These are phyloP conservation scores for Squalus acanthias DNA, from an alignment of 2,797 vertebrate species.

Conservation along the genomic window DNA sequence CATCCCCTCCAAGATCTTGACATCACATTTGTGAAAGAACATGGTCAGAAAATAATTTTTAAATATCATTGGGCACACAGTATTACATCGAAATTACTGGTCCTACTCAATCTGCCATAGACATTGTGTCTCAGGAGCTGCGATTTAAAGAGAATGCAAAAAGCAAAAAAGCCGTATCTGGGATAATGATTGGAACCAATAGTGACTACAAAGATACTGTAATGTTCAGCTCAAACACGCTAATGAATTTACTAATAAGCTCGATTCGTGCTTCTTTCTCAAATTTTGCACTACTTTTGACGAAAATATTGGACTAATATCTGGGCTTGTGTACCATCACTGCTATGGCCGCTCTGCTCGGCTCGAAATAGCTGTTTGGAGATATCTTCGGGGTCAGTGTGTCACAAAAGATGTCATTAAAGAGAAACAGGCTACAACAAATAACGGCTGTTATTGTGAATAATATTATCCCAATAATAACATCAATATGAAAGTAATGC, in stretches of 20 bases:
- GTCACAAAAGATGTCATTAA: not conserved
- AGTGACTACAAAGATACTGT: too few relatives aligned
- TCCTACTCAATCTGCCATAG: not conserved
- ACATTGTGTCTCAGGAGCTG: not conserved
- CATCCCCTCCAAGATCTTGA: too few relatives aligned
- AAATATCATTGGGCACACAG: not conserved
- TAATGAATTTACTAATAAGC: not conserved
- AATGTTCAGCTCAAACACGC: not conserved
- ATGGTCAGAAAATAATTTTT: not conserved
- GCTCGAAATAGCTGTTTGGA: not conserved
- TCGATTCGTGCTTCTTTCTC: not conserved
- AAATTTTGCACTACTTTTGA: too few relatives aligned
- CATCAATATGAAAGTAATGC: not conserved
- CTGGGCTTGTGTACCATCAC: not conserved
- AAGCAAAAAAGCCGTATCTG: not conserved
- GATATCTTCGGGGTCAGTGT: not conserved
- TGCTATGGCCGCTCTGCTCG: not conserved
- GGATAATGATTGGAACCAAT: not conserved
- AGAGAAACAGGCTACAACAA: not conserved
- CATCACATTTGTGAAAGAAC: not conserved
- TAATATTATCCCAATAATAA: not conserved
- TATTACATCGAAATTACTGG: not conserved
- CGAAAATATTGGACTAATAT: not conserved
- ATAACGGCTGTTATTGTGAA: not conserved
- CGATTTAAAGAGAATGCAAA: not conserved